A percentile compares a stretch with the other conserved stretches of the same genome.
These are phyloP conservation scores for Nysson spinosus DNA, from an alignment of 2,888 invertebrate genomes.

Conservation along the genomic window DNA sequence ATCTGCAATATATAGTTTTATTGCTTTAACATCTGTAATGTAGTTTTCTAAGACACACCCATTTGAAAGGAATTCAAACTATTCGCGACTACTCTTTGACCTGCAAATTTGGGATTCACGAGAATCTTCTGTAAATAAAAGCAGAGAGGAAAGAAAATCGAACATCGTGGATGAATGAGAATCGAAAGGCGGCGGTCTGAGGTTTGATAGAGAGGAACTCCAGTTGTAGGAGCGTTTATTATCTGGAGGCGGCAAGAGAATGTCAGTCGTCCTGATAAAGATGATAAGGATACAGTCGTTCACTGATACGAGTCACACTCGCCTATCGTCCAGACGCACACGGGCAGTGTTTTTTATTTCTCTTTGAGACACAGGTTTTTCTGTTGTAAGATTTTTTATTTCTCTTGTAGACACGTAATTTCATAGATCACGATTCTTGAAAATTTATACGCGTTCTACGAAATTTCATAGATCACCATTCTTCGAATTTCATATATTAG, in stretches of 20 bases:
- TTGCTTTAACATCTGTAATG: no score
- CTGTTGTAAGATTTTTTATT: neutral
- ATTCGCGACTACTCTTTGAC: neutral
- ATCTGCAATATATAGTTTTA: no score
- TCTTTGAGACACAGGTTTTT: neutral
- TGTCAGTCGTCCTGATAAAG: conserved; percentile 33
- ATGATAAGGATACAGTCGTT: conserved; percentile 31
- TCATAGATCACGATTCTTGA: no score
- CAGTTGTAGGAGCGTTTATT: conserved; percentile 25
- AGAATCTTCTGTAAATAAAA: neutral
- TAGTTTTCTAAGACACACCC: no score
- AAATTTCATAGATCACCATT: no score
- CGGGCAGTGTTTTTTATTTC: neutral
- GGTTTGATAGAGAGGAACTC: neutral
- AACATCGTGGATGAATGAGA: neutral
- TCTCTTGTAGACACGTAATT: neutral
- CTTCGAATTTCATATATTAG: no score
- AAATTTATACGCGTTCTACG: no score
- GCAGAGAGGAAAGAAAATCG: neutral
- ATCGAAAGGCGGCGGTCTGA: neutral
- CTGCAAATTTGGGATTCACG: no score
- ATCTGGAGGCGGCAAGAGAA: conserved; percentile 31
- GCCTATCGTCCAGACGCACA: neutral
- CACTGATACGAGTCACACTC: conserved; percentile 17
- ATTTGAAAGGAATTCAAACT: neutral